Evolutionary conservation across 2,113 vertebrate species (phyloP).

Genomic region (Donacobius atricapilla): DNA sequence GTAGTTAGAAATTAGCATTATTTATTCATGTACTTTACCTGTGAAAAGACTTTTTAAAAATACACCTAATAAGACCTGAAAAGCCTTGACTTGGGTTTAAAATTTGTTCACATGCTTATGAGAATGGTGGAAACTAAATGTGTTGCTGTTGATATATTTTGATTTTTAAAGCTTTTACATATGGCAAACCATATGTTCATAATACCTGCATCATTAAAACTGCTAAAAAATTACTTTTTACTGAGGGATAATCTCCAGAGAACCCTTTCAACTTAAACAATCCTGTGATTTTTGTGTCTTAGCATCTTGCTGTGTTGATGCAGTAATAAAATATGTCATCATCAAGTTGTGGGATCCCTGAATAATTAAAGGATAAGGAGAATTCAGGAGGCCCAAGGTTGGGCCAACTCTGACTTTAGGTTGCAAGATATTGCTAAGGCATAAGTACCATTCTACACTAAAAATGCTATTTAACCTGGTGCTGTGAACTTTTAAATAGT

Average conservation of each 20-base stretch:
- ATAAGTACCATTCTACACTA: neutral
- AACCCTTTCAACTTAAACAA: neutral
- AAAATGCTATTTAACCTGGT: neutral
- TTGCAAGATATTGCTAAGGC: neutral
- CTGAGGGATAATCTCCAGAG: neutral
- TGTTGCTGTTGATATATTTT: neutral
- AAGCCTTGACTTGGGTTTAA: neutral
- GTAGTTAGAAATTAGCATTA: neutral
- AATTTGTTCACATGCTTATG: neutral
- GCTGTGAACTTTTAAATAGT: neutral
- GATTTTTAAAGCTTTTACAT: neutral
- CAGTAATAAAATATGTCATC: neutral
- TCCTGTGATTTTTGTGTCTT: neutral
- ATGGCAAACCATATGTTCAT: neutral
- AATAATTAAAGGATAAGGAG: neutral
- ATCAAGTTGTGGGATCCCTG: neutral
- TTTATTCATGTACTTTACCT: neutral
- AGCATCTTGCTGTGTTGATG: neutral
- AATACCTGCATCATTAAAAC: neutral
- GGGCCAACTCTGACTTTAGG: accelerated
- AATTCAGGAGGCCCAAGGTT: neutral
- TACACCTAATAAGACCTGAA: neutral
- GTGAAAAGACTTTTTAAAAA: neutral
- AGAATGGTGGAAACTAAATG: neutral
- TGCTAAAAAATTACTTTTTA: neutral